Conservation (phyloP, 2,797 vertebrate species). For the Kryptolebias ocellatus region DNA sequence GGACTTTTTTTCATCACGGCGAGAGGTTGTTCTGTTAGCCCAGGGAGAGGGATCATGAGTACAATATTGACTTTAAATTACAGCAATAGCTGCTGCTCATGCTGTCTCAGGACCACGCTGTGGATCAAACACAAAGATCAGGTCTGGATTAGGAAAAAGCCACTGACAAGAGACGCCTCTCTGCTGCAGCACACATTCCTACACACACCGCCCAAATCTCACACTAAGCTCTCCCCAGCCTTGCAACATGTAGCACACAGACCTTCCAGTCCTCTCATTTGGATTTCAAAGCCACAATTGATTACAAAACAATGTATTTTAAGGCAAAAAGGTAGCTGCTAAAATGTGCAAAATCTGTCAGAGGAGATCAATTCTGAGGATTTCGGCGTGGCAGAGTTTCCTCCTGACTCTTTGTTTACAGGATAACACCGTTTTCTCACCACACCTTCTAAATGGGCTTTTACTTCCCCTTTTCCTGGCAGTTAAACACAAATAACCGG, state of each 20-base stretch:
- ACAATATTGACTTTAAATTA: conserved; percentile 86
- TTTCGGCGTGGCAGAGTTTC: conserved; percentile 47
- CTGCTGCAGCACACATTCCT: conserved; percentile 60
- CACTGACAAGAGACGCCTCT: conserved; percentile 76
- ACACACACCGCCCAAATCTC: conserved; percentile 68
- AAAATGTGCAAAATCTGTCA: conserved; percentile 27
- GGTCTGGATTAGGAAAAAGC: conserved; percentile 84
- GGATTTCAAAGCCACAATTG: conserved; percentile 76
- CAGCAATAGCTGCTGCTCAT: conserved; percentile 82
- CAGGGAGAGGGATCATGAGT: conserved; percentile 81
- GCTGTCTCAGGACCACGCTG: conserved; percentile 81
- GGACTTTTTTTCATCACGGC: conserved; percentile 55
- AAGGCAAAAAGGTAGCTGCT: conserved; percentile 25
- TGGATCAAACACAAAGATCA: conserved; percentile 87
- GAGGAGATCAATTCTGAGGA: not conserved
- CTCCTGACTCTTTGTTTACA: conserved; percentile 63
- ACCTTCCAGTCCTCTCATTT: conserved; percentile 70
- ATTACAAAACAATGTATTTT: conserved; percentile 65
- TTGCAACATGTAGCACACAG: conserved; percentile 61
- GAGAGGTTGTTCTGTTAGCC: conserved; percentile 69
- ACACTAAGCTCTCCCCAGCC: conserved; percentile 73
- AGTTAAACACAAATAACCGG: conserved; percentile 80
- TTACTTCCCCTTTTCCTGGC: conserved; percentile 79
- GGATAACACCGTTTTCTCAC: conserved; percentile 68
- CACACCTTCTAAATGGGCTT: conserved; percentile 66